Evolutionary conservation across 2,797 vertebrate genomes (phyloP).

Genomic region (Threskiornis aethiopicus): DNA sequence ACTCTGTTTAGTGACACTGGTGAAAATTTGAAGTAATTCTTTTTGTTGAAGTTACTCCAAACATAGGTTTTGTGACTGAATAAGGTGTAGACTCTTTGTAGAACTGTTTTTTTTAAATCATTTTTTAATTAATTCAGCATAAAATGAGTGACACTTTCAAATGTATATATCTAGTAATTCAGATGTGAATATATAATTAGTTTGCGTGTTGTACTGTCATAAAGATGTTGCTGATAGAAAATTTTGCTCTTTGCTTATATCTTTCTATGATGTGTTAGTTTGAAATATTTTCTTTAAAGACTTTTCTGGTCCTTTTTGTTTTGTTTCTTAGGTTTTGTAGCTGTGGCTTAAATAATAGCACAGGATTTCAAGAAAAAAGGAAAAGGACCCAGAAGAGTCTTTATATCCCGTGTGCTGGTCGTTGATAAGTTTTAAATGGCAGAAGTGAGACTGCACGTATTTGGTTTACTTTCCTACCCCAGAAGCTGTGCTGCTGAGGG

Average conservation of each 20-base stretch:
- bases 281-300: not conserved
- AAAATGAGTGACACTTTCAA: not conserved
- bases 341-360: not conserved
- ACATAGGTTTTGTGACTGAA: not conserved
- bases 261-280: not conserved
- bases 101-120: not conserved
- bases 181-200: not conserved
- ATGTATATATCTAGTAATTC: not conserved
- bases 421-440: not conserved
- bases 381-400: not conserved
- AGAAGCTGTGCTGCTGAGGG: not conserved
- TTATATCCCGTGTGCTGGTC: not conserved
- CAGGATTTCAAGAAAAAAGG: not conserved
- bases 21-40: not conserved
- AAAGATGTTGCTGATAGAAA: not conserved
- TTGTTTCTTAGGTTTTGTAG: not conserved
- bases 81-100: not conserved
- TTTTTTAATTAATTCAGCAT: not conserved
- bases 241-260: not conserved
- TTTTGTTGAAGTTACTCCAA: not conserved
- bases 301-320: not conserved
- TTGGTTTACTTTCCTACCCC: not conserved
- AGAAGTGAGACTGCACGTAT: not conserved
- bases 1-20: not conserved
- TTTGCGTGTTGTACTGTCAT: not conserved